Evolutionary conservation across 2,113 vertebrate genomes (phyloP).

Genomic region (Takifugu flavidus): DNA sequence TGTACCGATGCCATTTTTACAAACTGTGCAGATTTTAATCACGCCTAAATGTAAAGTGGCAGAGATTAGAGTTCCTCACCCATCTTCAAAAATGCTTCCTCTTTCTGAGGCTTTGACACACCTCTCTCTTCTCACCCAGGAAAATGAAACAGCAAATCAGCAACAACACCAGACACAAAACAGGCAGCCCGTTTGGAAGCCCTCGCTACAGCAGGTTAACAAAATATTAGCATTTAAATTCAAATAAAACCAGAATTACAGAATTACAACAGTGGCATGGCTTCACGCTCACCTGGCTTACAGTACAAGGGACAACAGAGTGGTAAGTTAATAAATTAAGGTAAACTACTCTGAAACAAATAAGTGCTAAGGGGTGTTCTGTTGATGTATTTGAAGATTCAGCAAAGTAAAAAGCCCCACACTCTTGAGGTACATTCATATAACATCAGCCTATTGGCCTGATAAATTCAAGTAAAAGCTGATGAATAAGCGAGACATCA

Average conservation of each 20-base stretch:
- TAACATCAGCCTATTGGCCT: constrained; percentile 45
- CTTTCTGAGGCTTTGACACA: constrained; percentile 2
- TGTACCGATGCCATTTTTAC: too few relatives aligned
- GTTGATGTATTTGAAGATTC: constrained; percentile 38
- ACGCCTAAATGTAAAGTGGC: too few relatives aligned
- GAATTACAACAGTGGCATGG: constrained; percentile 37
- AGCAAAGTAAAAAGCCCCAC: constrained; percentile 48
- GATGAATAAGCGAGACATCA: constrained; percentile 36
- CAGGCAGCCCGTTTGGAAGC: constrained; percentile 26
- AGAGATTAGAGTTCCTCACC: too few relatives aligned
- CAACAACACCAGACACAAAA: constrained; percentile 11
- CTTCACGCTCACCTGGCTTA: constrained; percentile 40
- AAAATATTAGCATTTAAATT: constrained; percentile 29
- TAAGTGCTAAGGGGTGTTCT: constrained; percentile 36
- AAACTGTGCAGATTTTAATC: too few relatives aligned
- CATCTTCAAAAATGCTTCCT: too few relatives aligned
- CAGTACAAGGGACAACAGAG: constrained; percentile 58
- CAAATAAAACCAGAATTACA: constrained; percentile 30
- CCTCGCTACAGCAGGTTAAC: constrained; percentile 42
- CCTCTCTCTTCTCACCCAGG: not conserved
- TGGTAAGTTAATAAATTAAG: constrained; percentile 26
- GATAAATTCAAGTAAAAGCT: constrained; percentile 72
- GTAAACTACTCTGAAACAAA: constrained; percentile 20
- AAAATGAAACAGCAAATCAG: constrained; percentile 24
- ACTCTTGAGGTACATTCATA: constrained; percentile 71